Base-by-base conservation (phyloP, 30 jellyfish, hydroid and myxozoan species). In the Aurelia coerulea region DNA sequence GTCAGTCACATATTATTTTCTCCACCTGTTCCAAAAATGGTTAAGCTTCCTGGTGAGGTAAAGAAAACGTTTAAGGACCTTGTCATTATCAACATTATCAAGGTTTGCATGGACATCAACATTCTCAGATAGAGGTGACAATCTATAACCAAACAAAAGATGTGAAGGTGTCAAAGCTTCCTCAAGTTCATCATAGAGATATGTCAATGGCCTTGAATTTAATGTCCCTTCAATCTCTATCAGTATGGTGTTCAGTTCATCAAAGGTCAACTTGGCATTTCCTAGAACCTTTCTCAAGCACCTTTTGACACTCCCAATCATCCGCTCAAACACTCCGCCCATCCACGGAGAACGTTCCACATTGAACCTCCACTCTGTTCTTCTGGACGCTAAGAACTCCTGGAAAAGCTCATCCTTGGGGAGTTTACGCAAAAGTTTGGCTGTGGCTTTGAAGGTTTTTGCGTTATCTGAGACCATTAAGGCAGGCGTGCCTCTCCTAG, bases 311-410 rank as follows among this genome's bases (percentile, higher is more conserved):
- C 56, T 29, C 18, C 81, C 86, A 14, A 83, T 88, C 78, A 83
- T 29, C 41, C 91, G 68, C 63, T 86, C 90, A 50, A 74, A 86
- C 23, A 52, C 46, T 66, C 89, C 95, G 23, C 89, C 95, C 89
- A 80, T 59, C 78, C 90, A 76, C 1, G 95, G 95, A 14, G 95
- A 46, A 10, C 49, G 85, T 69, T 88, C 76, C 15, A 58, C 69
- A 72, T 46, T 85, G 60, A 85, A 85, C 62, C 68, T 73, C 95
- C 95, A 74, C 37, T 33, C 64, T 10, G 58, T 73, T 60, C 90
- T 74, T 19, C 68, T 42, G 19, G 42, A 23, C 4, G 49, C 84
- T 31, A 49, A 34, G 29, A 76, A 76, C 29, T 53, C 49, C 58
- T 29, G 39, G 79, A 29, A 68, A 10, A 8, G 62, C 18, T 68